These are phyloP conservation scores for Strix uralensis DNA, from an alignment of 2,113 vertebrate species.

Conservation along the genomic window DNA sequence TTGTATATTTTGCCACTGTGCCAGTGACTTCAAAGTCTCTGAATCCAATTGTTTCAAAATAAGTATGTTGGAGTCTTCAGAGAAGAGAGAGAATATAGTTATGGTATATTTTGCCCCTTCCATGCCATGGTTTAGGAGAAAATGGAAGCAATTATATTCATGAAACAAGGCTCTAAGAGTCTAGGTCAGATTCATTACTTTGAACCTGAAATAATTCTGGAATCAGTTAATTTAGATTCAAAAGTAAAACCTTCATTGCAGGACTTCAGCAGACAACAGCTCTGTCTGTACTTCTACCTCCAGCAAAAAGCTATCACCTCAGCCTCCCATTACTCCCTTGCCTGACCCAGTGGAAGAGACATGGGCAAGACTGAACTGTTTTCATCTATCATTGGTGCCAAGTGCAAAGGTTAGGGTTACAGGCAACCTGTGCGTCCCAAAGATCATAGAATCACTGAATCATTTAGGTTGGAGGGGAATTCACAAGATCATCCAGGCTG, in stretches of 20 bases:
- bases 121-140: neutral
- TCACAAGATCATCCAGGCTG: neutral
- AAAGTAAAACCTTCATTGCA: neutral
- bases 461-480: neutral
- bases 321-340: neutral
- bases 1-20: neutral
- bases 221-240: neutral
- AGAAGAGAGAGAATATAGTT: neutral
- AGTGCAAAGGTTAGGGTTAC: neutral
- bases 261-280: neutral
- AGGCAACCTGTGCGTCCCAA: neutral
- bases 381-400: neutral
- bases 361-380: neutral
- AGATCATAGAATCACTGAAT: neutral
- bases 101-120: neutral
- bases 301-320: neutral
- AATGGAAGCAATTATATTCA: neutral
- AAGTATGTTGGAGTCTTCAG: neutral
- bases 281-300: neutral
- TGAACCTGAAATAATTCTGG: neutral
- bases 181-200: neutral
- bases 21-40: neutral
- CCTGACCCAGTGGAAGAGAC: neutral
- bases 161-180: neutral
- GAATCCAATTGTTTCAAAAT: neutral